Evolutionary conservation across 1,140 invertebrate genomes (phyloP), one percentile per base, ranked within the genome.

Genomic region (Tetramorium simillimum): DNA sequence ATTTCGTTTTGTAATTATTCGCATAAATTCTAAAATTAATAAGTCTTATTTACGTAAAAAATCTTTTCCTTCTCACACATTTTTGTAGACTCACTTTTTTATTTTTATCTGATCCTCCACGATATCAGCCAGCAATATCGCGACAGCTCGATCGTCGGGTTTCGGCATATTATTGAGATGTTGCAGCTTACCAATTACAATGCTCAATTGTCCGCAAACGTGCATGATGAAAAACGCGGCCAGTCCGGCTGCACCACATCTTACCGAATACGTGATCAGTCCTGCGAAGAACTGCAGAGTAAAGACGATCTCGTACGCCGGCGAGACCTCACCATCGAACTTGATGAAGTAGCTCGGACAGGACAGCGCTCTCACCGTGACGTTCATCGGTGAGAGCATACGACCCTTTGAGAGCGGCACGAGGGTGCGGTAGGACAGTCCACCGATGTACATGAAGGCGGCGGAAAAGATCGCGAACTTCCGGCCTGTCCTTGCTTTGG

Each of bases 241-340:
- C 12, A 92, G 49, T 7, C 89, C 86, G 24, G 81, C 91, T 9
- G 46, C 51, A 2, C 82, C 85, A 0, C 75, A 63, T 0, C 65
- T 69, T 6, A 89, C 21, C 1, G 88, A 81, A n/a, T 88, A 92
- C 9, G 67, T 70, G 9, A 88, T 14, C 0, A 91, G n/a, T 5
- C 86, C 86, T 18, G 86, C 75, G 14, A 92, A 16, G 21, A 87
- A 18, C 69, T 91, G 91, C 7, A 84, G 16, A 1, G 33, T 4
- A 18, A 90, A 92, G n/a, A 92, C 67, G 16, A 92, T 86, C 14
- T 92, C 91, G 33, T 92, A 92, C 16, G 46, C 76, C 0, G 91
- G 89, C 0, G 85, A 76, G 0, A 18, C 33, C 14, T 86, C 78
- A 0, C 87, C 80, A n/a, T 92, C 67, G 28, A 92, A 40, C 2